Conservation (phyloP, 1,140 invertebrate species). For the Vanessa atalanta region DNA sequence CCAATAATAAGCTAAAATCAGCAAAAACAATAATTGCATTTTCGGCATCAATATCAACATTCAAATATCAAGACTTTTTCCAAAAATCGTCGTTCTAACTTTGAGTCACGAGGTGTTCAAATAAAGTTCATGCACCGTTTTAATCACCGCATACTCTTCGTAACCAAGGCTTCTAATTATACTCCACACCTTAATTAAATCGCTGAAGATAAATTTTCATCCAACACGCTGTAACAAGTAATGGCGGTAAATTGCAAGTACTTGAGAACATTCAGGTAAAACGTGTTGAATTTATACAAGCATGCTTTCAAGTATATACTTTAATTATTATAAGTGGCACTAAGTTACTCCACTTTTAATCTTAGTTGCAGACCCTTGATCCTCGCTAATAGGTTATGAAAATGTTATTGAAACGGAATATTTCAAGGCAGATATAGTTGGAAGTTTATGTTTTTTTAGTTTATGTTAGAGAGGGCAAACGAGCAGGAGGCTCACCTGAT, state of each 20-base stretch:
- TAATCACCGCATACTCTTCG: conserved; percentile 46
- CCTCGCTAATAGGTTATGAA: neutral
- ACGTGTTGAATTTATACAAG: conserved; percentile 25
- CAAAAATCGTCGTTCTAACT: neutral
- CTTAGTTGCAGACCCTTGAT: neutral
- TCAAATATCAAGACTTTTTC: neutral
- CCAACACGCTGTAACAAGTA: conserved; percentile 45
- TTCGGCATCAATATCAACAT: too few relatives aligned
- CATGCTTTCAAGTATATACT: neutral
- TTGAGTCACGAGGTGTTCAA: conserved; percentile 8
- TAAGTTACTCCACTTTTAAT: conserved; percentile 5
- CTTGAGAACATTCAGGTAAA: conserved; percentile 28
- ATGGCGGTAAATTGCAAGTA: conserved; percentile 37
- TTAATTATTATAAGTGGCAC: conserved; percentile 10
- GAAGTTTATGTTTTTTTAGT: too few relatives aligned
- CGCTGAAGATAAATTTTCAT: conserved; percentile 60
- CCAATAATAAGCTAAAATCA: too few relatives aligned
- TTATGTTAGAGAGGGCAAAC: too few relatives aligned
- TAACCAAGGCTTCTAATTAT: conserved; percentile 63
- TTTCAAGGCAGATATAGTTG: neutral
- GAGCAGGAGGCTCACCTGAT: too few relatives aligned
- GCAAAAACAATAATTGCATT: too few relatives aligned
- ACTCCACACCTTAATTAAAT: conserved; percentile 68
- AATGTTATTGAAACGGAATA: neutral
- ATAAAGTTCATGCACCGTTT: conserved; percentile 37